Evolutionary conservation across 1,140 invertebrate genomes (phyloP), one percentile per base, ranked within the genome.

Genomic region (Cylas formicarius): DNA sequence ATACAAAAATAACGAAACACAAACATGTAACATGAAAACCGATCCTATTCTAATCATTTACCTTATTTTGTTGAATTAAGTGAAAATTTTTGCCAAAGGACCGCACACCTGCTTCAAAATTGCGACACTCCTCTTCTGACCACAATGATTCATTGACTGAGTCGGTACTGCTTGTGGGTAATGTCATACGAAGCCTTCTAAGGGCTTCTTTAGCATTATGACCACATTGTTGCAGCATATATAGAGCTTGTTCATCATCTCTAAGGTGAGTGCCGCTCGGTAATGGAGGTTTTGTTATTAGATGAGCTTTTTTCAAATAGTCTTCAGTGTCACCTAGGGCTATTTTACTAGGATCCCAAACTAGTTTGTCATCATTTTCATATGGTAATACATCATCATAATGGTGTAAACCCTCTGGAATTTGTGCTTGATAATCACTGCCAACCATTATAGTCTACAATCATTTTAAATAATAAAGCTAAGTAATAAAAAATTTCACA

Each of bases 81-180:
- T 91, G 86, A 68, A 98, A 98, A 69, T 97, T 90, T 71, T 98
- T 98, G 26, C 93, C 93, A 66, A 90, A 93, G 40, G 77, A 79
- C 60, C 92, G 77, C 2, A 98, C 74, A 35, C 92, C 93, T 62
- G 84, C 85, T 73, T 98, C 94, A 73, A 98, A 97, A 71, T 93
- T 93, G 48, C 86, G 76, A 72, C 93, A 97, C 65, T 98, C 94
- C 67, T 97, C 93, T 66, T 97, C 93, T 11, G 92, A 96, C 93
- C 94, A 97, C 3, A 93, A 72, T 8, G 39, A 28, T 11, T 52
- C 50, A 61, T 86, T 88, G 66, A 85, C 81, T 0, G 81, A 78
- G 48, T 84, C 81, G 10, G 29, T 26, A 24, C 77, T 75, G 3
- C 78, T 71, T 1, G 82, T 78, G 14, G 84, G 69, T 11, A 78